Percentiles rank a stretch among this genome's conserved stretches.
Conservation (phyloP, 2,113 vertebrate genomes). For the Gambusia affinis region DNA sequence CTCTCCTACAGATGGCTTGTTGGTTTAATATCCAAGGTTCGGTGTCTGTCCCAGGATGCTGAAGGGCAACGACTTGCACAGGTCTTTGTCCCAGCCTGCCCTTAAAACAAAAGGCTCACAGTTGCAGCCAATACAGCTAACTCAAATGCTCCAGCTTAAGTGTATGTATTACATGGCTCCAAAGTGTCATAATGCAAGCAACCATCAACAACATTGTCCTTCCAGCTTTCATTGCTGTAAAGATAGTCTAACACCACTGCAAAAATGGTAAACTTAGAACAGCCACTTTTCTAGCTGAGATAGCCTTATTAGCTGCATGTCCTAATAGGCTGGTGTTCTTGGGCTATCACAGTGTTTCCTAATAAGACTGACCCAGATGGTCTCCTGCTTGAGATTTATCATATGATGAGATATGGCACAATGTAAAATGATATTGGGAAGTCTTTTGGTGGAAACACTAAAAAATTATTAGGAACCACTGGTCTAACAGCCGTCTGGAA, state of each 20-base stretch:
- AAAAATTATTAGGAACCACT: constrained; percentile 64
- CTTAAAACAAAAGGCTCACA: constrained; percentile 58
- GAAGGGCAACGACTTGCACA: constrained; percentile 64
- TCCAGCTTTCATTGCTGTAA: constrained; percentile 64
- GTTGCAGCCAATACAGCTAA: constrained; percentile 70
- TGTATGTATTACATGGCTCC: constrained; percentile 60
- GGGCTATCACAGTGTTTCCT: constrained; percentile 71
- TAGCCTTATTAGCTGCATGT: constrained; percentile 77
- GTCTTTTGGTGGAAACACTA: constrained; percentile 35
- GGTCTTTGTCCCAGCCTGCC: constrained; percentile 75
- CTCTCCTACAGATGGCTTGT: constrained; percentile 57
- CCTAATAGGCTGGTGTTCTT: constrained; percentile 60
- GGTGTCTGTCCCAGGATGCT: constrained; percentile 59
- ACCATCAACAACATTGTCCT: constrained; percentile 54
- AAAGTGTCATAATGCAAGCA: constrained; percentile 65
- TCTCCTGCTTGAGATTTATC: constrained; percentile 65
- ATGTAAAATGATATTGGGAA: constrained; percentile 49
- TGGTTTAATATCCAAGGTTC: constrained; percentile 61
- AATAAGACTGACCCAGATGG: constrained; percentile 44
- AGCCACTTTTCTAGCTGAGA: constrained; percentile 62
- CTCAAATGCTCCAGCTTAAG: constrained; percentile 62
- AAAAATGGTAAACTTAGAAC: constrained; percentile 69
- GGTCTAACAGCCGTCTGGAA: constrained; percentile 72
- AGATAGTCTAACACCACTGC: constrained; percentile 64
- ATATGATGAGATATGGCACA: constrained; percentile 55